A percentile compares a stretch with the other conserved stretches of the same genome.
These are phyloP conservation scores for Salticus scenicus DNA, from an alignment of 2,888 invertebrate genomes.

Conservation along the genomic window DNA sequence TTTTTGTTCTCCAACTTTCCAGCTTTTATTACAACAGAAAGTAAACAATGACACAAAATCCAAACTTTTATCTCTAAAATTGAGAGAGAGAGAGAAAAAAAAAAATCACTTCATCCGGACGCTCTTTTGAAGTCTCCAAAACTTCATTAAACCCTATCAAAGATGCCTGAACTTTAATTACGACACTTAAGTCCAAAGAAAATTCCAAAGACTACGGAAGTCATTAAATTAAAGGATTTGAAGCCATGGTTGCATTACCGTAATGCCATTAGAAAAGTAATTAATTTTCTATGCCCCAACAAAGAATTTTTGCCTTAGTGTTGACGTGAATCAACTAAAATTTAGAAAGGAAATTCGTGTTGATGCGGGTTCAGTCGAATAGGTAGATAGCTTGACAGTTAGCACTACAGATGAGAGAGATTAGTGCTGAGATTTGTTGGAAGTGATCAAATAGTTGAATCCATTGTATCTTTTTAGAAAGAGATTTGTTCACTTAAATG, in stretches of 20 bases:
- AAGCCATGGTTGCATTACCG: conserved; percentile 32
- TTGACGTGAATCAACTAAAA: neutral
- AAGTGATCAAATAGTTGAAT: too few species aligned
- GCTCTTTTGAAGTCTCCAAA: neutral
- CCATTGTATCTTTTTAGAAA: too few species aligned
- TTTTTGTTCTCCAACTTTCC: neutral
- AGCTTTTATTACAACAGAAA: neutral
- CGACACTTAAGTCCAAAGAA: conserved; percentile 15
- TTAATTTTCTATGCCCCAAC: conserved; percentile 35
- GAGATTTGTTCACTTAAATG: too few species aligned
- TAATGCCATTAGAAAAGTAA: conserved; percentile 63
- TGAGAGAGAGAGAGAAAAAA: neutral
- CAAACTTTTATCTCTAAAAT: neutral
- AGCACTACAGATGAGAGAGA: neutral
- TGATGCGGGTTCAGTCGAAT: neutral
- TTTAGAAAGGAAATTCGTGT: neutral
- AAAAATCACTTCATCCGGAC: neutral
- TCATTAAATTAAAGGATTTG: conserved; percentile 61
- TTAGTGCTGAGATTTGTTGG: too few species aligned
- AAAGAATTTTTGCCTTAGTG: neutral
- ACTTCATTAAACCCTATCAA: conserved; percentile 10
- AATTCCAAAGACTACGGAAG: conserved; percentile 28
- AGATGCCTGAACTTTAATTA: conserved; percentile 15
- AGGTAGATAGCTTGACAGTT: neutral
- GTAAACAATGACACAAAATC: neutral